Base-by-base conservation (phyloP, 2,797 vertebrate species). In the Sebastes iracundus region DNA sequence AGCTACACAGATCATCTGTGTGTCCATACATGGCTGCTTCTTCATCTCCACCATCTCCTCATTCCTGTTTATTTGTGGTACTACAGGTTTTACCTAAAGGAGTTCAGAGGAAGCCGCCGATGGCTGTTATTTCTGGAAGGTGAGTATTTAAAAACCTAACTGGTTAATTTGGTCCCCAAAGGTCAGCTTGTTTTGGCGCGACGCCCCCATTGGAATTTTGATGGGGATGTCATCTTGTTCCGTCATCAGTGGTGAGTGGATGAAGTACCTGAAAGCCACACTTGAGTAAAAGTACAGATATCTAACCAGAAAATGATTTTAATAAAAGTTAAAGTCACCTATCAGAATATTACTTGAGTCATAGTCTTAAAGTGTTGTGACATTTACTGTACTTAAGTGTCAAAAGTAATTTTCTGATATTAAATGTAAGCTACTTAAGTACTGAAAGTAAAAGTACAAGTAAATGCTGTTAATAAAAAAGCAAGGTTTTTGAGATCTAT, bases 51-150 rank as follows among this genome's bases (percentile, higher is more conserved):
- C 77, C 63, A 59, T 79, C 75, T 72, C 62, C 65, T 85, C 74
- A 77, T 79, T 73, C 79, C 73, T 87, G 25, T 88, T 90, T 91
- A 88, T 93, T 93, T 93, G 76, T 80, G 11, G 3, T 92, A 87
- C 84, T 66, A 22, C 85, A 96, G 96, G 80, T 96, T 95, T 91
- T 95, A 95, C 92, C 90, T 96, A 62, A 96, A 96, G 88, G 96
- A 96, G 90, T 93, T 94, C 88, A 96, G 95, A 95, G 92, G 93
- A 88, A 97, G 93, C 87, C 97, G 95, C 80, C 91, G 93, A 84
- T 95, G 95, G 95, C 90, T 96, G 88, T 85, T 95, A 92, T 96
- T 97, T 95, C 90, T 97, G 92, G 95, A 96, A 93, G 96, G 95
- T 95, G 90, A 93, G 95, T 94, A 90, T 95, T 95, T 94, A 86